Conservation (phyloP, 2,888 invertebrate species). For the Hipparchia semele region DNA sequence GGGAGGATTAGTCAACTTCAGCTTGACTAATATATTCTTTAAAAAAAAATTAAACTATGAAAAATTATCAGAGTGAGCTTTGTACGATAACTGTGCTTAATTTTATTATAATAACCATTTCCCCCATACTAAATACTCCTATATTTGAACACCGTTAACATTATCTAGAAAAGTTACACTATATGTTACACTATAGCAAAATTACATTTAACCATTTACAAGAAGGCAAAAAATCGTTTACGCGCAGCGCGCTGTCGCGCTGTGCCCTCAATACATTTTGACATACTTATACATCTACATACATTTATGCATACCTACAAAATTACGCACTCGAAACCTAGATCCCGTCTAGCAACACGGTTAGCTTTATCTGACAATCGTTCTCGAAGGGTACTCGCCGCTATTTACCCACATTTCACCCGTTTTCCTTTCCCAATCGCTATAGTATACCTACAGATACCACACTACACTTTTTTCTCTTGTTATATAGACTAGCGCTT, state of each 20-base stretch:
- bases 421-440: slow-evolving; percentile 1
- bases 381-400: slow-evolving; percentile 34
- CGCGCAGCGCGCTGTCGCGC: slow-evolving; percentile 42
- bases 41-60: too few relatives aligned
- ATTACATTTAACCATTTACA: background rate
- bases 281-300: slow-evolving; percentile 56
- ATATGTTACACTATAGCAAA: too few relatives aligned
- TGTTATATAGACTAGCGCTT: too few relatives aligned
- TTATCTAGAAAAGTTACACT: too few relatives aligned
- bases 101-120: too few relatives aligned
- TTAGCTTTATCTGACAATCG: slow-evolving; percentile 65
- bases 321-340: slow-evolving; percentile 73
- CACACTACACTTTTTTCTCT: too few relatives aligned
- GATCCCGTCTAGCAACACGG: slow-evolving; percentile 69
- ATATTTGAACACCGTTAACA: too few relatives aligned
- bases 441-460: background rate
- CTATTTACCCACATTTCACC: slow-evolving; percentile 7
- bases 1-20: too few relatives aligned
- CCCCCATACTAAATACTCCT: too few relatives aligned
- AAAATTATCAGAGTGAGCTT: too few relatives aligned
- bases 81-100: too few relatives aligned
- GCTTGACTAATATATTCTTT: too few relatives aligned
- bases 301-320: slow-evolving; percentile 58
- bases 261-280: slow-evolving; percentile 61
- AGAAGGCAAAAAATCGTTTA: slow-evolving; percentile 49